Evolutionary conservation across 2,888 invertebrate genomes (phyloP).

Genomic region (Clostera curtula): DNA sequence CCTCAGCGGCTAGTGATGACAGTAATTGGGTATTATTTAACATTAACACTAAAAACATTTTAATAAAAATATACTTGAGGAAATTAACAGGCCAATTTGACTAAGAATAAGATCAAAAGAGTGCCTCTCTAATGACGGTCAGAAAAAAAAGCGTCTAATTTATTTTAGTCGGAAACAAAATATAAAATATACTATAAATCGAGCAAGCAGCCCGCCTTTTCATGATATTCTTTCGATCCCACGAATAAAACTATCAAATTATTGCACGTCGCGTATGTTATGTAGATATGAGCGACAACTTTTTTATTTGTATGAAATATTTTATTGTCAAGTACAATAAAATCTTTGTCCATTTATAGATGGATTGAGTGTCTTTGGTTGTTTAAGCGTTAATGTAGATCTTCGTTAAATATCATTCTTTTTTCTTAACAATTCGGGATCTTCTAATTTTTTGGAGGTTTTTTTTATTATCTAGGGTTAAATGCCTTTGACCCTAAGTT

Average conservation of each 20-base stretch:
- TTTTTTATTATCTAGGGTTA: too few species aligned
- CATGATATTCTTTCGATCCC: constrained; percentile 44
- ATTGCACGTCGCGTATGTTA: constrained; percentile 48
- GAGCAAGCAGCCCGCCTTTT: constrained; percentile 42
- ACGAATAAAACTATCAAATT: constrained; percentile 69
- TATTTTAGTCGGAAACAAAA: constrained; percentile 58
- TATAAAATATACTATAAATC: constrained; percentile 61
- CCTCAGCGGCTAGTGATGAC: constrained; percentile 20
- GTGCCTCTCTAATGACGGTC: constrained; percentile 19
- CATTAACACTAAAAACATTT: constrained; percentile 25
- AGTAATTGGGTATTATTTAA: constrained; percentile 29
- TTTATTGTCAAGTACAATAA: constrained; percentile 62
- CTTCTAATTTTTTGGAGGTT: too few species aligned
- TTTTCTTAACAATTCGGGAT: too few species aligned
- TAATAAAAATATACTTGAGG: constrained; percentile 19
- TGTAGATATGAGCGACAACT: constrained; percentile 46
- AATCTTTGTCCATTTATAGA: constrained; percentile 45
- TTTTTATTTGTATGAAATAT: constrained; percentile 55
- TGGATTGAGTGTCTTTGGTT: constrained; percentile 34
- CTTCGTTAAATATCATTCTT: background rate
- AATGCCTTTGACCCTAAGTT: too few species aligned
- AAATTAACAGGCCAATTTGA: constrained; percentile 25
- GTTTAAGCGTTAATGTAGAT: constrained; percentile 14
- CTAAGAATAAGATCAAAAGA: constrained; percentile 28
- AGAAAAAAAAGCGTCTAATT: constrained; percentile 30